These are phyloP conservation scores for Rhopalosiphum nymphaeae DNA, from an alignment of 2,888 invertebrate species.

Conservation along the genomic window DNA sequence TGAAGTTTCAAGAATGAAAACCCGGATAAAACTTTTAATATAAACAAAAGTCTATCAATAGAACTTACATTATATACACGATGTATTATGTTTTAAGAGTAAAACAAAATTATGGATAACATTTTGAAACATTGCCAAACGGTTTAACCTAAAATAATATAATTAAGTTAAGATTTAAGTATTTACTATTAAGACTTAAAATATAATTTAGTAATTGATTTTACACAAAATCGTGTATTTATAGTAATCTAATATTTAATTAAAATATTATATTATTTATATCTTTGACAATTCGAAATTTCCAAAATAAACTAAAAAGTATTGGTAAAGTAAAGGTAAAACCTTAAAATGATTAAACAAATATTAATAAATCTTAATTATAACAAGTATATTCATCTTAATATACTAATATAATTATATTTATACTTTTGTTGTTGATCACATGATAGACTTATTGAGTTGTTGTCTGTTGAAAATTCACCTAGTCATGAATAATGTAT, in stretches of 20 bases:
- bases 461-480: not conserved
- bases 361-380: not conserved
- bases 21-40: constrained; percentile 44
- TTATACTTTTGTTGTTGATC: not conserved
- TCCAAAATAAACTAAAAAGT: not conserved
- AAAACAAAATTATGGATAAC: not conserved
- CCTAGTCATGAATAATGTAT: not conserved
- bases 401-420: not conserved
- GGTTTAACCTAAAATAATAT: not conserved
- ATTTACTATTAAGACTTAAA: not conserved
- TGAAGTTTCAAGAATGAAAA: constrained; percentile 46
- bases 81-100: not conserved
- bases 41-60: constrained; percentile 54
- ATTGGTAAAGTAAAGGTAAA: not conserved
- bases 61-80: not conserved
- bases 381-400: not conserved
- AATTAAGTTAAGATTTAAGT: not conserved
- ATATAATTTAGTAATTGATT: not conserved
- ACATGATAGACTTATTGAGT: not conserved
- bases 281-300: not conserved
- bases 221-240: not conserved
- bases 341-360: not conserved
- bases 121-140: not conserved
- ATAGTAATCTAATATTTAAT: not conserved
- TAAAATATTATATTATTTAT: not conserved